Conservation (phyloP, 1,140 invertebrate species). For the Phocides pigmalion region DNA sequence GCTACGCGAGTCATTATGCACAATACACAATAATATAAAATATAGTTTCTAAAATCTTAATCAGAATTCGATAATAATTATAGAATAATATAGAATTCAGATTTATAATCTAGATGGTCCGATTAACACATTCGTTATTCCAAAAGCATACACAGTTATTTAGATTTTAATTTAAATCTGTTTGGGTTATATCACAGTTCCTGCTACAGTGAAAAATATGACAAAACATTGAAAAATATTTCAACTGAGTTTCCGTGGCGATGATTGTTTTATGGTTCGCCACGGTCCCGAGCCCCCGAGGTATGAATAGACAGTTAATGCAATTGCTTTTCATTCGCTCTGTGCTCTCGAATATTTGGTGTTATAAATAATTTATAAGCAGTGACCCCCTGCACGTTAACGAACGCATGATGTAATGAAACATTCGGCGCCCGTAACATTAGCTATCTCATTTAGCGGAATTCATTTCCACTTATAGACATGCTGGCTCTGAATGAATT, state of each 20-base stretch:
- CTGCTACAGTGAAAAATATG: too few relatives aligned
- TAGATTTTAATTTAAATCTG: too few relatives aligned
- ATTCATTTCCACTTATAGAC: constrained; percentile 33
- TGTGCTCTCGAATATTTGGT: constrained; percentile 25
- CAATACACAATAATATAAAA: too few relatives aligned
- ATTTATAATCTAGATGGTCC: too few relatives aligned
- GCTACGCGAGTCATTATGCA: too few relatives aligned
- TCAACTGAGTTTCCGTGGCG: constrained; percentile 3
- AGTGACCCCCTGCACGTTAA: constrained; percentile 33
- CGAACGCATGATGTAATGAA: constrained; percentile 35
- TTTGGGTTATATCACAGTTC: too few relatives aligned
- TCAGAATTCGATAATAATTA: too few relatives aligned
- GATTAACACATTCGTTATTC: too few relatives aligned
- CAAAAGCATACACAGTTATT: too few relatives aligned
- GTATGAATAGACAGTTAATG: constrained; percentile 15
- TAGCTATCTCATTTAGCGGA: constrained; percentile 25
- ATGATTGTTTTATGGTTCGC: constrained; percentile 13
- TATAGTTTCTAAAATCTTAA: too few relatives aligned
- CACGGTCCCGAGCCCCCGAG: background rate
- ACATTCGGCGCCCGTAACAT: constrained; percentile 25
- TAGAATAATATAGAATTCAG: too few relatives aligned
- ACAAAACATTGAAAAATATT: background rate
- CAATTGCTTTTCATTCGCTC: constrained; percentile 16
- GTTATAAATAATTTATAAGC: constrained; percentile 30
- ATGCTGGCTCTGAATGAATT: constrained; percentile 20